Evolutionary conservation across 2,888 invertebrate genomes (phyloP).

Genomic region (Mesorhabditis belari): DNA sequence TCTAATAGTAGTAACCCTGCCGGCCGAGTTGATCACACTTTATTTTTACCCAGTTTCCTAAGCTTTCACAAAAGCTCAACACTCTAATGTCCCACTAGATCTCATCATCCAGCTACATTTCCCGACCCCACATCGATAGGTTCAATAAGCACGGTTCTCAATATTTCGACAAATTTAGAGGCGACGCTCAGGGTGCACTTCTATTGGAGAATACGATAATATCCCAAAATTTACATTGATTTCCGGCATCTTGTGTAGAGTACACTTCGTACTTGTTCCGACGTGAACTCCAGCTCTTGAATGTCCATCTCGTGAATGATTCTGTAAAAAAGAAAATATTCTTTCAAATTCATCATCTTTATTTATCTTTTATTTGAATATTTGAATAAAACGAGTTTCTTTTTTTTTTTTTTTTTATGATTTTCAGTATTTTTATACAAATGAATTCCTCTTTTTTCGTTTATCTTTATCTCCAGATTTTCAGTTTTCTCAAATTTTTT

Average conservation of each 20-base stretch:
- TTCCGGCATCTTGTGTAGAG: conserved; percentile 54
- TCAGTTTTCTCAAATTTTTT: neutral
- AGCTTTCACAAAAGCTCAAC: too few species aligned
- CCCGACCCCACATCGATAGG: too few species aligned
- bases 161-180: too few species aligned
- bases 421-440: neutral
- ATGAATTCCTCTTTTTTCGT: neutral
- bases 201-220: too few species aligned
- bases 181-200: too few species aligned
- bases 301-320: conserved; percentile 54
- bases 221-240: conserved; percentile 47
- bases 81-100: too few species aligned
- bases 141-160: too few species aligned
- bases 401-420: neutral
- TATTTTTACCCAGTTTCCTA: too few species aligned
- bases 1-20: too few species aligned
- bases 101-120: too few species aligned
- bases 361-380: neutral
- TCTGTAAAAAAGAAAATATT: conserved; percentile 20
- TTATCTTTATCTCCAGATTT: neutral
- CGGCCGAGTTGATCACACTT: too few species aligned
- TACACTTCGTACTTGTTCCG: conserved; percentile 52
- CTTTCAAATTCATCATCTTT: conserved; percentile 2
- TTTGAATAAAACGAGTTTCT: neutral
- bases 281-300: conserved; percentile 53